These are phyloP conservation scores for Alentia gelatinosa DNA, from an alignment of 2,888 invertebrate genomes.

Conservation along the genomic window DNA sequence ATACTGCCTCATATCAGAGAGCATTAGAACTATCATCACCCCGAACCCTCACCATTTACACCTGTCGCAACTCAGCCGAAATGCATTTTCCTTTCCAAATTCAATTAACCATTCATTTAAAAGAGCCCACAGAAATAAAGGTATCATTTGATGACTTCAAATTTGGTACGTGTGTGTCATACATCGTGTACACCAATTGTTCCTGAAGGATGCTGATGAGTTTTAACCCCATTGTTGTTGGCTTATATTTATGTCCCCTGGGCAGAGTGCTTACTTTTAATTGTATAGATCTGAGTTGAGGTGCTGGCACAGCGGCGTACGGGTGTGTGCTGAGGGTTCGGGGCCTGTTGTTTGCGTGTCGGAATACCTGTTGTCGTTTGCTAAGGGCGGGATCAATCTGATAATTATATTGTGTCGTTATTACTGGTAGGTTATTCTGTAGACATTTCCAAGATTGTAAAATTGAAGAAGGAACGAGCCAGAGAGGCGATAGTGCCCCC, in stretches of 20 bases:
- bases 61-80: neutral
- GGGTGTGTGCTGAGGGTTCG: neutral
- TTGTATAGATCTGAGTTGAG: neutral
- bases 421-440: constrained; percentile 44
- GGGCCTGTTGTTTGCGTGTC: constrained; percentile 38
- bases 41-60: neutral
- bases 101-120: too few species aligned
- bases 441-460: constrained; percentile 50
- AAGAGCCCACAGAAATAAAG: too few species aligned
- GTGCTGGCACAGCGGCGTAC: neutral
- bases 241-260: neutral
- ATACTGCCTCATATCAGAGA: constrained; percentile 19
- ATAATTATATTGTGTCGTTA: constrained; percentile 50
- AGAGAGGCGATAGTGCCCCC: neutral
- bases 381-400: constrained; percentile 11
- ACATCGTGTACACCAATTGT: too few species aligned
- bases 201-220: neutral
- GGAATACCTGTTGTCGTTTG: neutral
- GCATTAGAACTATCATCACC: neutral
- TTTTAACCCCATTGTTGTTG: neutral
- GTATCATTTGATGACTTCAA: too few species aligned
- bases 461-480: constrained; percentile 19
- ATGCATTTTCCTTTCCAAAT: too few species aligned
- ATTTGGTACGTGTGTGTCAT: too few species aligned
- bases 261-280: neutral